Conservation (phyloP, 2,797 vertebrate genomes). For the Hypotaenidia philippensis region DNA sequence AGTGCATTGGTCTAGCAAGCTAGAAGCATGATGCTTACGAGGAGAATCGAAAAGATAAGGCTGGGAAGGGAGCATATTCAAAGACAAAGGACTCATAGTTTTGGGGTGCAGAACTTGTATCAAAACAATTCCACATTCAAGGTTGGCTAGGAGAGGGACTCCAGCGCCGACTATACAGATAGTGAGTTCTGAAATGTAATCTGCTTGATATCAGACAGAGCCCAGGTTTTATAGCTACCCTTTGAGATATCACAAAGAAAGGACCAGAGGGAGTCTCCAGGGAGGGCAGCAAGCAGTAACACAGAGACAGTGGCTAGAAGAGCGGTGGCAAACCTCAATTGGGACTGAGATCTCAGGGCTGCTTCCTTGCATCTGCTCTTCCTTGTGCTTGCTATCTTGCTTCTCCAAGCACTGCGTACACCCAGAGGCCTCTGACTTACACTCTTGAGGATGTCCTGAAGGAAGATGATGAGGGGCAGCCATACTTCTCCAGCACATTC, state of each 20-base stretch:
- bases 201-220: not conserved
- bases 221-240: not conserved
- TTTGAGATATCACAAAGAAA: not conserved
- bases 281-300: not conserved
- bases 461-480: not conserved
- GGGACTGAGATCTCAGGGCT: not conserved
- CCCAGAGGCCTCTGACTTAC: rapidly evolving
- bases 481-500: not conserved
- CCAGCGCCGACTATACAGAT: not conserved
- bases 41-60: not conserved
- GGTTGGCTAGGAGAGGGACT: not conserved
- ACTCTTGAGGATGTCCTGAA: not conserved
- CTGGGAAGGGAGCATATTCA: not conserved
- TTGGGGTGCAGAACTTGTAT: not conserved
- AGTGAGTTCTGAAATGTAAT: not conserved
- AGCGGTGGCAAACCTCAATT: rapidly evolving
- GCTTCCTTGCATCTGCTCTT: rapidly evolving
- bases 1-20: not conserved
- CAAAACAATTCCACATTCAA: not conserved
- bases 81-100: not conserved
- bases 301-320: not conserved
- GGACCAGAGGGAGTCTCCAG: not conserved
- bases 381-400: rapidly evolving
- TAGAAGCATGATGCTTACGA: not conserved
- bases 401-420: not conserved